phyloP scores from a whole-genome alignment of 2,113 vertebrate species.

The Capra hircus region DNA sequence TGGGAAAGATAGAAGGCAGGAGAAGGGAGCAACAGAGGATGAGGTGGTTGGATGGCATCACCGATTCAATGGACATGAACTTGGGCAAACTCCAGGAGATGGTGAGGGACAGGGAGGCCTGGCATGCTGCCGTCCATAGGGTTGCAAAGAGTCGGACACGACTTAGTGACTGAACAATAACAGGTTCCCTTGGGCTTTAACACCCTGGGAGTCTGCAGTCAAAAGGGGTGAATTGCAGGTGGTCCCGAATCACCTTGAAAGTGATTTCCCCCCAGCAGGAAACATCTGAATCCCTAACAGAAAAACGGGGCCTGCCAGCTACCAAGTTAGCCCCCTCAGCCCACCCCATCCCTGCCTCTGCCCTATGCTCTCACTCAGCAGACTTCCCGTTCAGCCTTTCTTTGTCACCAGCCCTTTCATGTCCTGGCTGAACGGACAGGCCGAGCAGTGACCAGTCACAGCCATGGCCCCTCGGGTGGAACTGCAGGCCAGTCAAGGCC shows the following conservation, averaged over 20 bases:
- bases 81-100: neutral
- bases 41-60: neutral
- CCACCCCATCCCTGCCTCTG: neutral
- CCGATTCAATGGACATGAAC: neutral
- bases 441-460: neutral
- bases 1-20: neutral
- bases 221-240: neutral
- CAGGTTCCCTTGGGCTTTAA: neutral
- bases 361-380: neutral
- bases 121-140: neutral
- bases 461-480: neutral
- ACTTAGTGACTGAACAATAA: neutral
- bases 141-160: neutral
- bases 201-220: neutral
- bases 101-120: neutral
- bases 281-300: neutral
- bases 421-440: neutral
- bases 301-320: neutral
- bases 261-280: fast-evolving
- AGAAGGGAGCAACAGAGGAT: neutral
- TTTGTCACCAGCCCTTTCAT: neutral
- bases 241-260: neutral
- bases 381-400: neutral
- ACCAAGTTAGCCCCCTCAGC: fast-evolving
- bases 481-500: neutral